Percentiles rank a stretch among this genome's conserved stretches.
phyloP scores from a whole-genome alignment of 2,113 vertebrate genomes.

The Bubalus kerabau region DNA sequence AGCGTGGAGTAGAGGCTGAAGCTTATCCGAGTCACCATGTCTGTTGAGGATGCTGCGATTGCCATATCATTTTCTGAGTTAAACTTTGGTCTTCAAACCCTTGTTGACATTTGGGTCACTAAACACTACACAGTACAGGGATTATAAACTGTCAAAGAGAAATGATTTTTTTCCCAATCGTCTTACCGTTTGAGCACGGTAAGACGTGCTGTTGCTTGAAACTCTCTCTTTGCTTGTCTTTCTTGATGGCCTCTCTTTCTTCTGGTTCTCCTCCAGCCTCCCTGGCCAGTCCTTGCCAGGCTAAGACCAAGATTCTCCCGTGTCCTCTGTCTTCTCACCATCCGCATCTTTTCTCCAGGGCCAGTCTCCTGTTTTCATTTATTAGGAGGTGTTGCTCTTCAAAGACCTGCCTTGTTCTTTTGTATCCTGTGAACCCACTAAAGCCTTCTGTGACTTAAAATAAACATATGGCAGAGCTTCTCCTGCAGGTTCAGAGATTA shows the following conservation, averaged over 20 bases:
- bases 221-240: neutral
- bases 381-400: neutral
- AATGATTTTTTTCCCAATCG: neutral
- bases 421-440: neutral
- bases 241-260: neutral
- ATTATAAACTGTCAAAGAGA: neutral
- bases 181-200: neutral
- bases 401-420: neutral
- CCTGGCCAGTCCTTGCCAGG: neutral
- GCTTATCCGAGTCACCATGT: too few species aligned
- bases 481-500: neutral
- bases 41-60: neutral
- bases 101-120: neutral
- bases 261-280: neutral
- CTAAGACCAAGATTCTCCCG: neutral
- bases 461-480: accelerated
- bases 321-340: neutral
- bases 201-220: neutral
- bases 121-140: too few species aligned
- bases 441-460: neutral
- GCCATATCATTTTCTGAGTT: neutral
- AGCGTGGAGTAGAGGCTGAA: neutral
- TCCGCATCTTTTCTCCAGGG: neutral
- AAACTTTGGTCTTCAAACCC: neutral
- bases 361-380: neutral